phyloP scores from a whole-genome alignment of 1,140 invertebrate genomes.

The Papilio helenus region DNA sequence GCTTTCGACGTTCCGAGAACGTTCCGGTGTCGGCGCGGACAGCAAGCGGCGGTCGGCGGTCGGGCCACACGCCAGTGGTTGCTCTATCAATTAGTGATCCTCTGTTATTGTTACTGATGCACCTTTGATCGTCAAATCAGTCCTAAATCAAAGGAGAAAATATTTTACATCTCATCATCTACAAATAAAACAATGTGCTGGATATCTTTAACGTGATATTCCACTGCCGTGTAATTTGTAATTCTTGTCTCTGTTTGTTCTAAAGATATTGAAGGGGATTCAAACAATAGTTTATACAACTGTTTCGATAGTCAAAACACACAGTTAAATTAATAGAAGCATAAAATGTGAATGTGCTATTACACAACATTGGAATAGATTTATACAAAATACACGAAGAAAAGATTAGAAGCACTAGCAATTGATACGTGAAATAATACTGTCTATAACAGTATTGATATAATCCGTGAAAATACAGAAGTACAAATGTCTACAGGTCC shows the following conservation, averaged over 20 bases:
- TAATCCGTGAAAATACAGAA: neutral
- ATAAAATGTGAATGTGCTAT: neutral
- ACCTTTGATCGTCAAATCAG: constrained; percentile 28
- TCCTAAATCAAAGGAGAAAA: neutral
- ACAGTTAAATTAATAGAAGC: neutral
- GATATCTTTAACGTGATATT: neutral
- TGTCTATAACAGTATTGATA: neutral
- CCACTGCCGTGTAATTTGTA: too few relatives aligned
- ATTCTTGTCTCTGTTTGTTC: neutral
- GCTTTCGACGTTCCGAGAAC: constrained; percentile 49
- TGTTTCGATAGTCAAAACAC: too few relatives aligned
- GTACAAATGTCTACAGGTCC: neutral
- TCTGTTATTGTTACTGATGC: constrained; percentile 24
- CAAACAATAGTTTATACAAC: neutral
- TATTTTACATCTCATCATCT: neutral
- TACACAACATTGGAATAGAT: neutral
- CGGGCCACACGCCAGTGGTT: constrained; percentile 42
- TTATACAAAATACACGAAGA: neutral
- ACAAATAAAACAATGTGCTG: neutral
- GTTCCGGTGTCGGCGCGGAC: constrained; percentile 43
- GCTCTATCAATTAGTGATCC: constrained; percentile 43
- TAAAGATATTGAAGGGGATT: neutral
- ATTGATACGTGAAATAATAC: neutral
- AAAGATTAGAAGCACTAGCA: constrained; percentile 9
- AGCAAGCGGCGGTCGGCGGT: constrained; percentile 34